Evolutionary conservation across 2,797 vertebrate genomes (phyloP), one percentile per base, ranked within the genome.

Genomic region (Glyptemys insculpta): DNA sequence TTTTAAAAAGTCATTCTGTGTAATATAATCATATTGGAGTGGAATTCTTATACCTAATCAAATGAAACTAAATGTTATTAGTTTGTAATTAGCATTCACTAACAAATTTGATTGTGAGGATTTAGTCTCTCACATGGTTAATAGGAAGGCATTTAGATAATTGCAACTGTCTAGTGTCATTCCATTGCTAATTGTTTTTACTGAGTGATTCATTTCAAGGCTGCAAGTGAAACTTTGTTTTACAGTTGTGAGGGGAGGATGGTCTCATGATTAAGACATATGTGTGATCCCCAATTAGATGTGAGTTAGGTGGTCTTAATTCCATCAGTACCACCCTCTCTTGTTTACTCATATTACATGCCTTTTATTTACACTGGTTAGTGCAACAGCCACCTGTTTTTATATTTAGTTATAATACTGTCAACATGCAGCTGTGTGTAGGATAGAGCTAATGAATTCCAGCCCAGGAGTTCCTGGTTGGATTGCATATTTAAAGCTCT

Each of bases 131-230:
- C 96, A 97, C 97, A 97, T 93, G 93, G 98, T 97, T 98, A 98
- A 98, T 97, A 98, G 97, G 92, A 96, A 98, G 94, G 97, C 98
- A 98, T 98, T 98, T 97, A 98, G 98, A 94, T 98, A 98, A 98
- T 98, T 98, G 96, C 95, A 96, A 95, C 97, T 98, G 98, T 98
- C 98, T 97, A 96, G 89, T 96, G 92, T 97, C 97, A 98, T 98
- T 98, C 97, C 95, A 96, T 96, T 97, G 97, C 95, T 96, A 96
- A 98, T 98, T 86, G 53, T 97, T 98, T 98, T 97, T 97, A 92
- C 92, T 95, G 96, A 96, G 92, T 97, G 97, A 96, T 97, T 97
- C 95, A 90, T 97, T 97, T 96, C 95, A 95, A 98, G 97, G 72
- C 94, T 96, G 92, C 96, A 96, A 97, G 97, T 95, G 95, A 96